Evolutionary conservation across 2,113 vertebrate genomes (phyloP).

Genomic region (Ailurus styani): DNA sequence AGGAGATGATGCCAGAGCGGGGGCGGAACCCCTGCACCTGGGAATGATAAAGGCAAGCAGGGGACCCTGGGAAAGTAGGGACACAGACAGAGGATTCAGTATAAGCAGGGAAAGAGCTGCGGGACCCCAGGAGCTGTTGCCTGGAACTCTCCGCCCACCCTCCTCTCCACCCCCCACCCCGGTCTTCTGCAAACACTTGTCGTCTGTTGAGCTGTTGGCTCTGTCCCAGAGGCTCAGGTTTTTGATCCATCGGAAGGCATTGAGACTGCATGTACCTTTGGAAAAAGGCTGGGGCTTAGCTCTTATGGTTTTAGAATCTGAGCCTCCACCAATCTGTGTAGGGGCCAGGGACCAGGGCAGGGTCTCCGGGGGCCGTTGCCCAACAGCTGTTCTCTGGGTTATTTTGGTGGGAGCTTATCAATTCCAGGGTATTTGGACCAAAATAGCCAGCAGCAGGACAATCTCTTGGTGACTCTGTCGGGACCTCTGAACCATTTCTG

Average conservation of each 20-base stretch:
- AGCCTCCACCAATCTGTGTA: neutral
- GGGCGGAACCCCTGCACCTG: neutral
- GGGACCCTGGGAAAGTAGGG: neutral
- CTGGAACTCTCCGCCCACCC: neutral
- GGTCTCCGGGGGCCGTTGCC: neutral
- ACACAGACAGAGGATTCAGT: neutral
- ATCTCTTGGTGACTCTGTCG: neutral
- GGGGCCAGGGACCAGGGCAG: neutral
- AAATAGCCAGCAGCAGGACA: constrained; percentile 20
- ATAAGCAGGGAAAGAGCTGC: neutral
- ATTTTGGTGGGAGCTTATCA: constrained; percentile 52
- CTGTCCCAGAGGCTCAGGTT: neutral
- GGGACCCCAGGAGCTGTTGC: too few relatives aligned
- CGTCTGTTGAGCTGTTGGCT: neutral
- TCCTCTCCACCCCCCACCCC: neutral
- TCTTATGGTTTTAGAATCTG: neutral
- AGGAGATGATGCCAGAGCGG: neutral
- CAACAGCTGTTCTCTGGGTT: constrained; percentile 53
- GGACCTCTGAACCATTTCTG: neutral
- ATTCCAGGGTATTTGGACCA: constrained; percentile 23
- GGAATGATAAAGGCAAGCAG: neutral
- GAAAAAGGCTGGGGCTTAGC: constrained; percentile 27
- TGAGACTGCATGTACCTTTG: neutral
- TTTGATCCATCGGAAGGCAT: neutral
- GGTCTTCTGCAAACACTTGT: neutral